Conservation (phyloP, 2,797 vertebrate genomes). For the Danio jaintianensis region DNA sequence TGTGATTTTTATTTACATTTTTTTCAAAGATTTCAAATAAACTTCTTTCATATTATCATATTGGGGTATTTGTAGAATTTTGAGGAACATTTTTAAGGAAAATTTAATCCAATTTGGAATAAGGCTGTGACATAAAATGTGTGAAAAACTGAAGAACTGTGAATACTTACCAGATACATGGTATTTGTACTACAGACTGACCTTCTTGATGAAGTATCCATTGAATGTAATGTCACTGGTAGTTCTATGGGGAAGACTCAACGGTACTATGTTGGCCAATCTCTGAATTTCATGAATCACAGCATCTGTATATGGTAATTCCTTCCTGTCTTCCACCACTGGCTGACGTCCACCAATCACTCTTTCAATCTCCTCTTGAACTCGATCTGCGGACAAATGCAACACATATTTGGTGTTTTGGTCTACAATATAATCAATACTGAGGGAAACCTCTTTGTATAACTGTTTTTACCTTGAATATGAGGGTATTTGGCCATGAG, state of each 20-base stretch:
- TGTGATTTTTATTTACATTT: too few species aligned
- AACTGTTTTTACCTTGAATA: neutral
- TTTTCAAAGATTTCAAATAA: neutral
- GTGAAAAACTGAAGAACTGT: too few species aligned
- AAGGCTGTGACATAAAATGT: too few species aligned
- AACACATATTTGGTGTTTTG: too few species aligned
- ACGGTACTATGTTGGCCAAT: conserved; percentile 57
- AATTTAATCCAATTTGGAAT: too few species aligned
- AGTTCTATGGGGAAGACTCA: conserved; percentile 44
- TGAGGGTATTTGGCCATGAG: too few species aligned
- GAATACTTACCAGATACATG: too few species aligned
- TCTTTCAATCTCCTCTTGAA: conserved; percentile 63
- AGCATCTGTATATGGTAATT: conserved; percentile 67
- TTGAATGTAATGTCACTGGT: conserved; percentile 21
- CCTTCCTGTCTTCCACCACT: conserved; percentile 66
- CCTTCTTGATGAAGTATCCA: conserved; percentile 72
- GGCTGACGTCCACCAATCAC: conserved; percentile 64
- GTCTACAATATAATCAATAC: rapidly evolving
- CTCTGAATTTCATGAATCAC: conserved; percentile 72
- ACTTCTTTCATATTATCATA: too few species aligned
- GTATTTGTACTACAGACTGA: neutral
- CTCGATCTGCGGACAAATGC: conserved; percentile 34
- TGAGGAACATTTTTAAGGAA: too few species aligned
- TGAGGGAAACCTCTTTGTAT: neutral
- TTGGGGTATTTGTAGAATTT: too few species aligned